A percentile compares a stretch with the other conserved stretches of the same genome.
These are phyloP conservation scores for Echeneis naucrates DNA, from an alignment of 2,797 vertebrate genomes.

Conservation along the genomic window DNA sequence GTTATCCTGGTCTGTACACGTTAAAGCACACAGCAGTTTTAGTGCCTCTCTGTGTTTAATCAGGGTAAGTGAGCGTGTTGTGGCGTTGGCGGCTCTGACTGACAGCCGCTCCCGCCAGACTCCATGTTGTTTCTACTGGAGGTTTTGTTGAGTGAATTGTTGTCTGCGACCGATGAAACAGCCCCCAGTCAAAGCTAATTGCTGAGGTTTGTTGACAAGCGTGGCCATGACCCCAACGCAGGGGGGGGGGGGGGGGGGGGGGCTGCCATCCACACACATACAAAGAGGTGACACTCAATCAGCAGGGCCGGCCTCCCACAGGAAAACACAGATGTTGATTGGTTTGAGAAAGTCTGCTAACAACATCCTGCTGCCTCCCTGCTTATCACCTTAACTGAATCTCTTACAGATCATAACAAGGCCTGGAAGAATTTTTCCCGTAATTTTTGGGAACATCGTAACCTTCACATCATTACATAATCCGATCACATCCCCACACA, in stretches of 20 bases:
- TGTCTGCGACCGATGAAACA: conserved; percentile 19
- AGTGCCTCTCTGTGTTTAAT: neutral
- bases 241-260: conserved; percentile 33
- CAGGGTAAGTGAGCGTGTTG: neutral
- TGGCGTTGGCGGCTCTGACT: neutral
- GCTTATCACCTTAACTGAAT: neutral
- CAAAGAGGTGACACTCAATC: conserved; percentile 24
- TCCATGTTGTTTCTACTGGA: neutral
- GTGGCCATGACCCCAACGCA: conserved; percentile 36
- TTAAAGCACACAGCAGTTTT: neutral
- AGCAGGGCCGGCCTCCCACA: conserved; percentile 26
- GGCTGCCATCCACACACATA: conserved; percentile 9
- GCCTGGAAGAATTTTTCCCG: too few species aligned
- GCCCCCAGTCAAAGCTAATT: conserved; percentile 55
- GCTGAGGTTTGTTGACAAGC: conserved; percentile 65
- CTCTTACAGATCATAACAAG: neutral
- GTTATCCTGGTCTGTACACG: neutral
- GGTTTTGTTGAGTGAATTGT: conserved; percentile 23
- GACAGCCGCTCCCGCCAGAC: conserved; percentile 32
- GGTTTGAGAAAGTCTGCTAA: conserved; percentile 21
- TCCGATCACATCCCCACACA: neutral
- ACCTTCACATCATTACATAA: neutral
- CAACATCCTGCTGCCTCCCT: neutral
- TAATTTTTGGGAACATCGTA: neutral
- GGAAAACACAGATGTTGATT: conserved; percentile 48